Conservation (phyloP, 2,113 vertebrate genomes). For the Raja brachyura region DNA sequence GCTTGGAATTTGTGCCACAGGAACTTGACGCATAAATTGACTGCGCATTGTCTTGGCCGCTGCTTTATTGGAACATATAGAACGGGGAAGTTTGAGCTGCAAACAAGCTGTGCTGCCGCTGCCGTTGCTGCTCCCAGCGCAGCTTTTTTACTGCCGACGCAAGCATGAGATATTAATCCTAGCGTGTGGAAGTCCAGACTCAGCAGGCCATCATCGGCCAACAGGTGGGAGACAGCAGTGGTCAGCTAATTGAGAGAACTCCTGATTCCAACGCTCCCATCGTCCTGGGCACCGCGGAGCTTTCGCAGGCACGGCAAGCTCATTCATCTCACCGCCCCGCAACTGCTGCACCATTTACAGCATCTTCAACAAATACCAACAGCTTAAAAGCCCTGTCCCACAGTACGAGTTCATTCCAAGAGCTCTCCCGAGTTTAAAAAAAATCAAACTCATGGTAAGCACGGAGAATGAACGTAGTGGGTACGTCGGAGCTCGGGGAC, state of each 20-base stretch:
- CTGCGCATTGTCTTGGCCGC: neutral
- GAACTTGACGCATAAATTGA: neutral
- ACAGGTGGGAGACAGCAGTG: neutral
- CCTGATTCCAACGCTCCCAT: neutral
- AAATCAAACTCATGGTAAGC: no score
- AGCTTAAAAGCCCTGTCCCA: no score
- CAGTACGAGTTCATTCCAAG: no score
- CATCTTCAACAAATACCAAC: slow-evolving; percentile 13
- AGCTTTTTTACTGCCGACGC: neutral
- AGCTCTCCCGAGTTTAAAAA: no score
- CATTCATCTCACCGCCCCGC: neutral
- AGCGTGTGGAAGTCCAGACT: neutral
- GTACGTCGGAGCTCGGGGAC: no score
- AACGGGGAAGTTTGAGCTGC: neutral
- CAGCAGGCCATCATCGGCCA: neutral
- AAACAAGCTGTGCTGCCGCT: neutral
- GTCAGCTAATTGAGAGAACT: neutral
- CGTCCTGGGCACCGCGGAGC: neutral
- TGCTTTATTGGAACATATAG: neutral
- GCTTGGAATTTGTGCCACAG: neutral
- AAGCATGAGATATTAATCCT: neutral
- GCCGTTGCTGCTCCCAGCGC: neutral
- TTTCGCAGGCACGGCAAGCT: neutral
- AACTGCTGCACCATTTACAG: neutral
- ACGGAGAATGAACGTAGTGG: no score